A percentile compares a stretch with the other conserved stretches of the same genome.
Conservation (phyloP, 2,888 invertebrate genomes). For the Ophion obscuratus region DNA sequence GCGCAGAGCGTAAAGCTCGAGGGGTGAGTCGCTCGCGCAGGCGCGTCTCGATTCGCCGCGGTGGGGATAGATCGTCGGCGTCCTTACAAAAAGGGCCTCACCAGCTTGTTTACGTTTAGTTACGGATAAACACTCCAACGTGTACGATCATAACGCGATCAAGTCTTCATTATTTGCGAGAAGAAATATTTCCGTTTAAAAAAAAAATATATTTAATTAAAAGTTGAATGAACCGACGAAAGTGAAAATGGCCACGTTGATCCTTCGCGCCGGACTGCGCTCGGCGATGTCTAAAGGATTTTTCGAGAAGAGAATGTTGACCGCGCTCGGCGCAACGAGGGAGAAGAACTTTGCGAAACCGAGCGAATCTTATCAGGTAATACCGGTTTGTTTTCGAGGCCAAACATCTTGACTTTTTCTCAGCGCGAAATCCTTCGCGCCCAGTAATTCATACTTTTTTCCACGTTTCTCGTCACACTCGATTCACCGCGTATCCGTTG, state of each 20-base stretch:
- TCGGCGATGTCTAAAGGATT: constrained; percentile 68
- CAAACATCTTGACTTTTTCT: neutral
- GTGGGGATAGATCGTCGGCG: constrained; percentile 64
- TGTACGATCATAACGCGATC: neutral
- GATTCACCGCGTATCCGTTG: neutral
- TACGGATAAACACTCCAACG: constrained; percentile 36
- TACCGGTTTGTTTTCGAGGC: constrained; percentile 40
- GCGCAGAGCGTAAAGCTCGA: constrained; percentile 16
- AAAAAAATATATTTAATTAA: constrained; percentile 6
- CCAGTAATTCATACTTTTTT: too few relatives aligned
- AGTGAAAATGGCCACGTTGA: constrained; percentile 72
- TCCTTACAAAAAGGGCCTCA: constrained; percentile 74
- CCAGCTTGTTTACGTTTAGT: constrained; percentile 65
- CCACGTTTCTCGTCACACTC: neutral
- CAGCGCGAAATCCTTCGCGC: neutral
- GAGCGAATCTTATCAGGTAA: constrained; percentile 48
- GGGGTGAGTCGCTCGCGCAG: constrained; percentile 59
- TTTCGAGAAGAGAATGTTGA: constrained; percentile 68
- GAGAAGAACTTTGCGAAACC: constrained; percentile 52
- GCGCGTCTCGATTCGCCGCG: constrained; percentile 54
- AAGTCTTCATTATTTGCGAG: neutral
- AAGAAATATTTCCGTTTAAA: neutral
- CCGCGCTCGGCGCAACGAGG: constrained; percentile 51
- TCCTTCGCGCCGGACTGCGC: constrained; percentile 72
- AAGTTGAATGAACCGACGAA: neutral